A percentile compares a stretch with the other conserved stretches of the same genome.
Evolutionary conservation across 2,888 invertebrate species (phyloP).

Genomic region (Monopis laevigella): DNA sequence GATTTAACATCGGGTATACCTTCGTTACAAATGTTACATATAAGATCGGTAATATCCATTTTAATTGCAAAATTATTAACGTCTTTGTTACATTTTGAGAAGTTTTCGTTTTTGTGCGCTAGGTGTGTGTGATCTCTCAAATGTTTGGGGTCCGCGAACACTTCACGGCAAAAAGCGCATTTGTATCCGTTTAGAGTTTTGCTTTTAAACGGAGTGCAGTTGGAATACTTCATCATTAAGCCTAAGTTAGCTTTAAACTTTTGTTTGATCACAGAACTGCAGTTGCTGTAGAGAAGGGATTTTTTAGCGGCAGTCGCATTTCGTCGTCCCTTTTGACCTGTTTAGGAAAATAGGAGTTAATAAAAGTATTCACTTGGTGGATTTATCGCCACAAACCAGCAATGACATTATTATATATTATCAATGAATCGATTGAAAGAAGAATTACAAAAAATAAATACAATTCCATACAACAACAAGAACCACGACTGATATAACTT

Average conservation of each 20-base stretch:
- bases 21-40: slow-evolving; percentile 33
- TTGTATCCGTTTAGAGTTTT: slow-evolving; percentile 42
- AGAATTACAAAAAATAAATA: too few species aligned
- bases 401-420: too few species aligned
- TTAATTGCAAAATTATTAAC: slow-evolving; percentile 24
- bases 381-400: too few species aligned
- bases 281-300: neutral
- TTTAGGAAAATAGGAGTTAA: too few species aligned
- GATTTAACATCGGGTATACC: slow-evolving; percentile 27
- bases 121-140: slow-evolving; percentile 22
- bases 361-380: too few species aligned
- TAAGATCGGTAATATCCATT: slow-evolving; percentile 33
- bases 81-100: slow-evolving; percentile 6
- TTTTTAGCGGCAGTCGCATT: too few species aligned
- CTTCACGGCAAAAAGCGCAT: slow-evolving; percentile 40
- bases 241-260: slow-evolving; percentile 43
- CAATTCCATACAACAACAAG: too few species aligned
- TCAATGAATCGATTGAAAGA: too few species aligned
- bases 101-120: slow-evolving; percentile 1
- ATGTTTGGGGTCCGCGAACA: slow-evolving; percentile 41
- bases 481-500: too few species aligned
- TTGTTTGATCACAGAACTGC: slow-evolving; percentile 9
- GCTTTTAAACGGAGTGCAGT: slow-evolving; percentile 48
- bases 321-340: too few species aligned
- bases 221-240: slow-evolving; percentile 43